phyloP scores from a whole-genome alignment of 2,888 invertebrate species.

The Crepidodera aurea region DNA sequence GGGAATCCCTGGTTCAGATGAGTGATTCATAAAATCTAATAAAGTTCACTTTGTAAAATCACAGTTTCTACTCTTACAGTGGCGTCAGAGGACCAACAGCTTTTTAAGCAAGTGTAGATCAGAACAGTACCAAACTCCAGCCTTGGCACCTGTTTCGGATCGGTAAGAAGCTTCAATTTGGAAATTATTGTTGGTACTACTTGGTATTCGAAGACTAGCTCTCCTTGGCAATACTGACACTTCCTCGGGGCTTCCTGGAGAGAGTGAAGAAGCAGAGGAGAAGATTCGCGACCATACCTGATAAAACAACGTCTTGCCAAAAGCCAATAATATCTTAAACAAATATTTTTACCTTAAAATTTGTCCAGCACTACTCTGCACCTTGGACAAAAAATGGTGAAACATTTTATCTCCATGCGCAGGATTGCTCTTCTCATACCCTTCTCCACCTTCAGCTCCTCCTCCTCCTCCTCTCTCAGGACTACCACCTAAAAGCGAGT shows the following conservation, averaged over 20 bases:
- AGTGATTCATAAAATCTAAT: constrained; percentile 32
- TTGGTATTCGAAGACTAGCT: constrained; percentile 83
- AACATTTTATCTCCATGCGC: constrained; percentile 85
- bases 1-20: not conserved
- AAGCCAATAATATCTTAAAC: no score
- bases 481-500: constrained; percentile 43
- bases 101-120: constrained; percentile 82
- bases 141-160: constrained; percentile 62
- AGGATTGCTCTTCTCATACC: constrained; percentile 81
- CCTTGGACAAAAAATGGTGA: constrained; percentile 77
- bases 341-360: constrained; percentile 74
- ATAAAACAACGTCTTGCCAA: no score
- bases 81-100: constrained; percentile 83
- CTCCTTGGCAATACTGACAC: constrained; percentile 76
- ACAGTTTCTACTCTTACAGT: constrained; percentile 74
- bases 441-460: constrained; percentile 65
- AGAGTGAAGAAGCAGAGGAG: constrained; percentile 75
- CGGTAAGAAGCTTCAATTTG: constrained; percentile 68
- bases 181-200: constrained; percentile 82
- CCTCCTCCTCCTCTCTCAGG: constrained; percentile 44
- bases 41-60: constrained; percentile 77
- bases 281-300: constrained; percentile 78
- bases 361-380: constrained; percentile 82
- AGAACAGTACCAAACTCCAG: constrained; percentile 89
- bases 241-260: constrained; percentile 65